Percentiles rank a stretch among this genome's conserved stretches.
Evolutionary conservation across 2,888 invertebrate species (phyloP).

Genomic region (Epinotia demarniana): DNA sequence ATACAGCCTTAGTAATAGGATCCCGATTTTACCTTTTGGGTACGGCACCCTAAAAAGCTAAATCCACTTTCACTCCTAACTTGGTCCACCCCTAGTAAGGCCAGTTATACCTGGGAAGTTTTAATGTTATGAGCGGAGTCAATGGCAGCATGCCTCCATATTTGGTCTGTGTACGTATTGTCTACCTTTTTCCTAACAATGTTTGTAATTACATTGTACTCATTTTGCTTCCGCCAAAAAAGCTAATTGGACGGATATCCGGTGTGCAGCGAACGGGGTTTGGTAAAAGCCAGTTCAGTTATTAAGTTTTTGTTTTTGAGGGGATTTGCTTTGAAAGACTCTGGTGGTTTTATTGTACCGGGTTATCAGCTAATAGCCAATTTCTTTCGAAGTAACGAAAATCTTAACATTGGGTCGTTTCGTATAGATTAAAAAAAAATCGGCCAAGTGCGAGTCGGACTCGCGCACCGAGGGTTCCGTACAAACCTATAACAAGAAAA

Average conservation of each 20-base stretch:
- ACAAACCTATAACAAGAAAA: no score
- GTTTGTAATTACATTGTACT: constrained; percentile 33
- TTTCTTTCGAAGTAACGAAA: not conserved
- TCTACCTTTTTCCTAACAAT: constrained; percentile 44
- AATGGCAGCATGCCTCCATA: constrained; percentile 41
- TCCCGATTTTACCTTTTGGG: no score
- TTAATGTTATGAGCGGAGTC: constrained; percentile 45
- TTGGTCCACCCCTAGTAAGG: constrained; percentile 19
- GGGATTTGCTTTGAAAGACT: not conserved
- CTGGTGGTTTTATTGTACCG: not conserved
- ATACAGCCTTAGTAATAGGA: no score
- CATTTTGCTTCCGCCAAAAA: constrained; percentile 31
- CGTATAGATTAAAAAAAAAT: no score
- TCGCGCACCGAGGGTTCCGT: no score
- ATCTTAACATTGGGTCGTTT: no score
- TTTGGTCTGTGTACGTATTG: constrained; percentile 41
- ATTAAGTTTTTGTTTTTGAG: constrained; percentile 19
- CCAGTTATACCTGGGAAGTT: constrained; percentile 46
- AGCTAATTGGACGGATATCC: constrained; percentile 32
- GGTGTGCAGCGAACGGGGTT: constrained; percentile 26
- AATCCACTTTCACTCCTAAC: not conserved
- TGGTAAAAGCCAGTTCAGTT: constrained; percentile 24
- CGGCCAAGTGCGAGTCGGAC: no score
- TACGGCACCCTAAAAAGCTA: not conserved
- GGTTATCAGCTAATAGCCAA: not conserved